These are phyloP conservation scores for Mercenaria mercenaria DNA, from an alignment of 1,140 invertebrate genomes.

Conservation along the genomic window DNA sequence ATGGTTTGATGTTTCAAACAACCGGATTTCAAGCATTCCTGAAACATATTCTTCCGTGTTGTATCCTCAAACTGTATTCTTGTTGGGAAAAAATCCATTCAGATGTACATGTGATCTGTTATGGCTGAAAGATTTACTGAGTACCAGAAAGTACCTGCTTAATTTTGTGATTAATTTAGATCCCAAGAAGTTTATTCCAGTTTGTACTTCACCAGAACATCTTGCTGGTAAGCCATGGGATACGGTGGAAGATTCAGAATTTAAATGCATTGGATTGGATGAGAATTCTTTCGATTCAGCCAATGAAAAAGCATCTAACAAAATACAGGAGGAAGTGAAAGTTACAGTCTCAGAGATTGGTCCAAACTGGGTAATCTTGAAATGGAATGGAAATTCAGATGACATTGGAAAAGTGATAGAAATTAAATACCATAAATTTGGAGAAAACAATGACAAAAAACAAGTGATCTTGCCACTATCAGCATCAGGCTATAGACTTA, in stretches of 20 bases:
- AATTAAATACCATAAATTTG: constrained; percentile 35
- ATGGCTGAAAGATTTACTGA: constrained; percentile 35
- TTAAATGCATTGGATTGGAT: constrained; percentile 32
- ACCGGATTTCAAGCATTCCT: constrained; percentile 3
- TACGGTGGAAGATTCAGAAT: not conserved
- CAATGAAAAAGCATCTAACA: constrained; percentile 5
- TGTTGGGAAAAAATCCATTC: constrained; percentile 9
- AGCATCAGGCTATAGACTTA: constrained; percentile 8
- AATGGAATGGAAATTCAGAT: not conserved
- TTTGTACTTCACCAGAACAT: not conserved
- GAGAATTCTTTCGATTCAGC: not conserved
- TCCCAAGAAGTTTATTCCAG: not conserved
- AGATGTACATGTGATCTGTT: constrained; percentile 1
- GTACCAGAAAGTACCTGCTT: constrained; percentile 9
- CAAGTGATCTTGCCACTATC: constrained; percentile 13
- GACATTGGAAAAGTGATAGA: not conserved
- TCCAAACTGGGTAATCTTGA: not conserved
- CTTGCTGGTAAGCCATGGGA: not conserved
- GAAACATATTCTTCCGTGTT: constrained; percentile 25
- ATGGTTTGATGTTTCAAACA: constrained; percentile 34
- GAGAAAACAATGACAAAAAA: not conserved
- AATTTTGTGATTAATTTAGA: constrained; percentile 4
- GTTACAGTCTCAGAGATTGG: constrained; percentile 11
- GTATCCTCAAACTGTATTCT: constrained; percentile 24
- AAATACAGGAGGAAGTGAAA: not conserved